Conservation (phyloP, 2,113 vertebrate species). For the Tympanuchus pallidicinctus region DNA sequence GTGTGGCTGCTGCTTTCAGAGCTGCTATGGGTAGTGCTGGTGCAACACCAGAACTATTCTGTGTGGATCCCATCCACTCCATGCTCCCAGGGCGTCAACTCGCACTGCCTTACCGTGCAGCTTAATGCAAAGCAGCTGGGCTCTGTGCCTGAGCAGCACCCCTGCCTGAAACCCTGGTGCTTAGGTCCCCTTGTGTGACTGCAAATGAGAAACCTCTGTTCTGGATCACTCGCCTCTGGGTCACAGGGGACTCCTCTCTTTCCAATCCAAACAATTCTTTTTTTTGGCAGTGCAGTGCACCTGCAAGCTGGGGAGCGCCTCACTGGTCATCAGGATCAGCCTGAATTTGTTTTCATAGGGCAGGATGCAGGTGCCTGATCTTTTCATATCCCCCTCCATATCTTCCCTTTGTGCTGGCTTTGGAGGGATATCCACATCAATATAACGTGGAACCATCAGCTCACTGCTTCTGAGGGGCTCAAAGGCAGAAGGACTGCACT, state of each 20-base stretch:
- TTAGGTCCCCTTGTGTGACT: neutral
- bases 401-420: neutral
- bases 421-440: neutral
- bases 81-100: neutral
- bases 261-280: neutral
- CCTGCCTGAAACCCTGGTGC: neutral
- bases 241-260: neutral
- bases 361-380: accelerated
- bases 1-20: neutral
- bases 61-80: neutral
- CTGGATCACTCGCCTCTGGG: neutral
- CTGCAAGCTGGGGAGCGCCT: neutral
- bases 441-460: too few species aligned
- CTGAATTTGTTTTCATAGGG: too few species aligned
- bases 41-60: accelerated
- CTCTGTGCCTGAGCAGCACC: neutral
- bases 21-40: neutral
- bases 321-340: neutral
- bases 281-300: neutral
- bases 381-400: too few species aligned
- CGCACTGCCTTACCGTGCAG: accelerated
- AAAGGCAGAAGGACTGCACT: neutral
- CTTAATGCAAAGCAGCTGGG: neutral
- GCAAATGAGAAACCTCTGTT: neutral
- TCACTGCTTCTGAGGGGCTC: neutral